Evolutionary conservation across 2,888 invertebrate genomes (phyloP), one percentile per base, ranked within the genome.

Genomic region (Hydrotaea cyrtoneurina): DNA sequence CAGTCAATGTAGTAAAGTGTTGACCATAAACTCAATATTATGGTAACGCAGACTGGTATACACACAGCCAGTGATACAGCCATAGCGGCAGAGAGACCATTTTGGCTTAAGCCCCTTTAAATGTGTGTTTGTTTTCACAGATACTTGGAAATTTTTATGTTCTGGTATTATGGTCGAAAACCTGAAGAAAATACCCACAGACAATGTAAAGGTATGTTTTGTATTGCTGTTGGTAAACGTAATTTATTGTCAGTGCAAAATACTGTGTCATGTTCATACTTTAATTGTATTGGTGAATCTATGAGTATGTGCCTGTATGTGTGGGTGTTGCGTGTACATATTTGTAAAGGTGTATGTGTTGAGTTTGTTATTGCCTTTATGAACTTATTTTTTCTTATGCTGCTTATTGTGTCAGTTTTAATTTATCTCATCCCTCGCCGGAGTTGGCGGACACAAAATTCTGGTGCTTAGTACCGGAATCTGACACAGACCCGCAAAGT

Each of bases 21-120:
- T 79, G 81, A 81, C 78, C 84, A 84, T 84, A 84, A 81, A 81
- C 81, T 78, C 72, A 76, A 73, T 84, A 78, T 73, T 81, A 72
- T 57, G 78, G 74, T 46, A 69, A 69, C 46, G 46, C 10, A 39
- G n/a, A n/a, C n/a, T n/a, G n/a, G n/a, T 8, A 43, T 43, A 43
- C 21, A 21, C 69, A 43, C 21, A 43, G 43, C 43, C 10, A 43
- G 43, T 7, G 3, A 19, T 23, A 17, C 11, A 66, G 10, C 39
- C 21, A 66, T 10, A 55, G 53, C n/a, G 55, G 8, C 21, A 55
- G 53, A 5, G 55, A 8, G 19, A 55, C 11, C 55, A 21, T 21
- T 55, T 21, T 21, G 5, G 55, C 21, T 10, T 55, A 55, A 55
- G 55, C 55, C n/a, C 50, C 50, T 50, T 50, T 50, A 50, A 50